Percentiles rank a stretch among this genome's conserved stretches.
Conservation (phyloP, 2,113 vertebrate genomes). For the Elephas maximus region DNA sequence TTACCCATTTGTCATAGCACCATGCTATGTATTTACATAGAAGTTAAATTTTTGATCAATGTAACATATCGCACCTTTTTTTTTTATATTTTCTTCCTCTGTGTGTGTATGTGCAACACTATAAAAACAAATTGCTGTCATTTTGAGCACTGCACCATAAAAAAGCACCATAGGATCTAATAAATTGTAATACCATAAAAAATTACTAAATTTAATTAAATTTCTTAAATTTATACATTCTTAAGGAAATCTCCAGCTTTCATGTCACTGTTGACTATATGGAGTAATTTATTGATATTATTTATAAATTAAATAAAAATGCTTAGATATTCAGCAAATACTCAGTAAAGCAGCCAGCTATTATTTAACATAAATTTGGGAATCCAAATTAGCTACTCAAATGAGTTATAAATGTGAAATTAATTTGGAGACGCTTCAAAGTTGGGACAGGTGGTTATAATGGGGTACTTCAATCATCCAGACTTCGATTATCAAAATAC, state of each 20-base stretch:
- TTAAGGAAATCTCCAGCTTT: background rate
- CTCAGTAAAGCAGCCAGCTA: conserved; percentile 31
- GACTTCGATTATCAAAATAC: conserved; percentile 43
- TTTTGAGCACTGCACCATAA: no score
- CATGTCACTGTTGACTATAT: background rate
- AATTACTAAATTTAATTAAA: background rate
- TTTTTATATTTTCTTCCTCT: background rate
- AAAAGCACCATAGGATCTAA: background rate
- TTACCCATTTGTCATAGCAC: background rate
- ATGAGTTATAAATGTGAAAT: conserved; percentile 44
- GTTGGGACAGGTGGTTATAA: conserved; percentile 54
- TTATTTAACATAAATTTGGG: conserved; percentile 57
- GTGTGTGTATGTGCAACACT: no score
- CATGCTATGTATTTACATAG: background rate
- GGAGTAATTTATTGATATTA: conserved; percentile 51
- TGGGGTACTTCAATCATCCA: conserved; percentile 52
- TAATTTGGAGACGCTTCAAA: conserved; percentile 48
- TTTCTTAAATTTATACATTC: background rate
- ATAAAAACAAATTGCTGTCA: no score
- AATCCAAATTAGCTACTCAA: conserved; percentile 62
- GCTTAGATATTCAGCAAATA: conserved; percentile 11
- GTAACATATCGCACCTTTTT: background rate
- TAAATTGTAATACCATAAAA: background rate
- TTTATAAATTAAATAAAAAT: conserved; percentile 49
- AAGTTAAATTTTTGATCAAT: background rate